Evolutionary conservation across 2,888 invertebrate species (phyloP).

Genomic region (Creontiades dilutus): DNA sequence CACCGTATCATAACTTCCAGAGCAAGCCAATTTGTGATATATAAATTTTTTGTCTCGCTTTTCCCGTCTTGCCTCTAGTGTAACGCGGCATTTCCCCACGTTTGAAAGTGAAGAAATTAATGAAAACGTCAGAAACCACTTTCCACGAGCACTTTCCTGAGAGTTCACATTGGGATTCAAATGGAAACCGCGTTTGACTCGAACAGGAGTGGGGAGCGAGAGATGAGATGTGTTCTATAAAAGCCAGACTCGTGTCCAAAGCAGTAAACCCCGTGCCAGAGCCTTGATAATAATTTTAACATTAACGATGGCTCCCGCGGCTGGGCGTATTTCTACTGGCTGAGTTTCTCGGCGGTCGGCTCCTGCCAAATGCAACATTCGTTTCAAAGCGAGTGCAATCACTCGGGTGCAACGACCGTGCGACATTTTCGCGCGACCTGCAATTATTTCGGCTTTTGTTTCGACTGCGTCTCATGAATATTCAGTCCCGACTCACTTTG

Average conservation of each 20-base stretch:
- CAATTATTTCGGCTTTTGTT: slow-evolving; percentile 15
- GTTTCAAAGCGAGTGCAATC: slow-evolving; percentile 22
- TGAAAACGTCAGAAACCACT: too few species aligned
- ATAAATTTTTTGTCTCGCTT: too few species aligned
- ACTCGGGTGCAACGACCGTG: slow-evolving; percentile 17
- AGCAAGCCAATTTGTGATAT: too few species aligned
- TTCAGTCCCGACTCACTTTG: too few species aligned
- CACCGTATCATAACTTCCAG: too few species aligned
- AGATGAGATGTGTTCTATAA: slow-evolving; percentile 27
- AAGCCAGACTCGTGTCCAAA: not conserved
- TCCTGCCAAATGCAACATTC: slow-evolving; percentile 39
- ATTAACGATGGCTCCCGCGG: slow-evolving; percentile 51
- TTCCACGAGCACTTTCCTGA: too few species aligned
- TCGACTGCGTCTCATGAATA: not conserved
- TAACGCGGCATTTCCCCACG: too few species aligned
- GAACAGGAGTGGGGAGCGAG: not conserved
- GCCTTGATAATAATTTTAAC: slow-evolving; percentile 55
- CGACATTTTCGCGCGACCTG: slow-evolving; percentile 19
- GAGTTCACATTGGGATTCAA: too few species aligned
- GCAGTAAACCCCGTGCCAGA: slow-evolving; percentile 46
- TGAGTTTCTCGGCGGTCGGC: slow-evolving; percentile 17
- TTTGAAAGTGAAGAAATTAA: too few species aligned
- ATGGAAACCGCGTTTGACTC: too few species aligned
- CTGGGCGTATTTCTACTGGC: slow-evolving; percentile 7
- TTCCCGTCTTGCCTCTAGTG: too few species aligned